These are phyloP conservation scores for Bemisia tabaci DNA, from an alignment of 1,140 invertebrate genomes.

Conservation along the genomic window DNA sequence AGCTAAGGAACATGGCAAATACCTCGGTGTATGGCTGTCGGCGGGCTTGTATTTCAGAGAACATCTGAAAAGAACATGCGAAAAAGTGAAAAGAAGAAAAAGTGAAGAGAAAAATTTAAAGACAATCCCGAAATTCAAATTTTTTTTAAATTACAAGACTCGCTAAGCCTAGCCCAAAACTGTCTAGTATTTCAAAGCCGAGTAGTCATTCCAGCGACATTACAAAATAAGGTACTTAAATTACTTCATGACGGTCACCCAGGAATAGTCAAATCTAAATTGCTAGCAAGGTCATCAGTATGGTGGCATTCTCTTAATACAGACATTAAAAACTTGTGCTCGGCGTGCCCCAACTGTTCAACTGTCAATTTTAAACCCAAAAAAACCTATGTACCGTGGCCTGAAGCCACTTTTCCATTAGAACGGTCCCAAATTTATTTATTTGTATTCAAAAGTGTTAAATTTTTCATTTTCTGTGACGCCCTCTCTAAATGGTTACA, in stretches of 20 bases:
- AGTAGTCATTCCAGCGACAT: slow-evolving; percentile 24
- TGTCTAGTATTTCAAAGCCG: slow-evolving; percentile 11
- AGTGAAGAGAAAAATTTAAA: too few species aligned
- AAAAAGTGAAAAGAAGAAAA: too few species aligned
- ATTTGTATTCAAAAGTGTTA: slow-evolving; percentile 17
- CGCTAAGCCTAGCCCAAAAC: slow-evolving; percentile 1
- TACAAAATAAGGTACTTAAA: slow-evolving; percentile 19
- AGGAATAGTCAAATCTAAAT: slow-evolving; percentile 29
- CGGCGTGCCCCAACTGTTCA: slow-evolving; percentile 6
- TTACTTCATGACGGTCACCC: slow-evolving; percentile 26
- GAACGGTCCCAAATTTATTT: slow-evolving; percentile 3
- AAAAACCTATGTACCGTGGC: neutral
- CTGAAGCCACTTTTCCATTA: neutral
- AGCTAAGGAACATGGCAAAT: too few species aligned
- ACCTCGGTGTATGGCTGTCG: too few species aligned
- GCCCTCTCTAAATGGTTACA: slow-evolving; percentile 30
- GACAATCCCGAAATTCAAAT: neutral
- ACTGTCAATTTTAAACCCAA: neutral
- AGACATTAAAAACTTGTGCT: slow-evolving; percentile 20
- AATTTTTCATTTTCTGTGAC: slow-evolving; percentile 27
- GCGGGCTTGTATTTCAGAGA: too few species aligned
- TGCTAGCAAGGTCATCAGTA: slow-evolving; percentile 24
- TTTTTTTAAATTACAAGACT: slow-evolving; percentile 1
- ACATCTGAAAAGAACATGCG: too few species aligned
- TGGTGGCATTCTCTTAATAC: slow-evolving; percentile 29